A percentile compares a stretch with the other conserved stretches of the same genome.
Conservation (phyloP, 30 jellyfish, hydroid and myxozoan genomes). For the Catostylus mosaicus region DNA sequence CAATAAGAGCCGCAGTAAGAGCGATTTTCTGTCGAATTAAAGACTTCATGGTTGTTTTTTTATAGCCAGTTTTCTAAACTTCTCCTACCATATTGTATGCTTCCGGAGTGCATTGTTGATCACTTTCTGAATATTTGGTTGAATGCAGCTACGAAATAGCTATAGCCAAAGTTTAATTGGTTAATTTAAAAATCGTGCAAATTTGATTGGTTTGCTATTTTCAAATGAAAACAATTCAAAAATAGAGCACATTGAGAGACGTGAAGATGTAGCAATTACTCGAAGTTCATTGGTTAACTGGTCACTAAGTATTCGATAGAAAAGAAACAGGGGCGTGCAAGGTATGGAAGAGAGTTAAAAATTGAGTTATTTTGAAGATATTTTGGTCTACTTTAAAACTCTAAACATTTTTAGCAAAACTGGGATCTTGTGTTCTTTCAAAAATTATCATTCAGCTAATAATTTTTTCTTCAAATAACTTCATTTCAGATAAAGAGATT, state of each 20-base stretch:
- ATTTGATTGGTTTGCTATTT: constrained; percentile 10
- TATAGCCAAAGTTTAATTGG: constrained; percentile 11
- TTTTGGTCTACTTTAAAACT: too few species aligned
- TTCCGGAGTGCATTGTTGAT: constrained; percentile 28
- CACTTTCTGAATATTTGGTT: constrained; percentile 47
- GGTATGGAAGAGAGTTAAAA: neutral
- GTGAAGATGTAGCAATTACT: neutral
- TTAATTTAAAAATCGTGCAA: neutral
- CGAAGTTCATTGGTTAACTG: neutral
- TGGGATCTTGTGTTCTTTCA: neutral
- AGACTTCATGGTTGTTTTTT: neutral
- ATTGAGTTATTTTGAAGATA: neutral
- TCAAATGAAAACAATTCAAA: neutral
- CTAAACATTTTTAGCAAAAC: neutral
- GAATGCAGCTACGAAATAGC: constrained; percentile 51
- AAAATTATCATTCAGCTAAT: too few species aligned
- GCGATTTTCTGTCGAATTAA: constrained; percentile 33
- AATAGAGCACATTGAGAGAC: neutral
- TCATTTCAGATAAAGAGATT: too few species aligned
- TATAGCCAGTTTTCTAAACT: constrained; percentile 2
- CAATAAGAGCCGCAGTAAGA: constrained; percentile 43
- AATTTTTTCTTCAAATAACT: too few species aligned
- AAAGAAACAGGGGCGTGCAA: neutral
- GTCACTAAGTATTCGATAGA: neutral
- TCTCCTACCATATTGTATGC: neutral